Evolutionary conservation across 2,113 vertebrate genomes (phyloP).

Genomic region (Carassius carassius): DNA sequence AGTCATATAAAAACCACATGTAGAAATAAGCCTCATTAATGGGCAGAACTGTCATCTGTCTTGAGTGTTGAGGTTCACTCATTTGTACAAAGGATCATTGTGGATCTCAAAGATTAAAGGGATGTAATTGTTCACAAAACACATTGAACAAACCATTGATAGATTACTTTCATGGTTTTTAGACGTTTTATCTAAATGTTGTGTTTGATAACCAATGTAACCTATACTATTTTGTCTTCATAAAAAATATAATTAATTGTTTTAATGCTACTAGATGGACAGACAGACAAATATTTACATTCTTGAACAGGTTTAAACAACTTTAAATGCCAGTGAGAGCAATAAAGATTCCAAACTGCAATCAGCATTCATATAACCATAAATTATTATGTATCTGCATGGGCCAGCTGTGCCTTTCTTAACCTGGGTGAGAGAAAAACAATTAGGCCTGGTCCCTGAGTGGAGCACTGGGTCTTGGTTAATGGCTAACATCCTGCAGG

Average conservation of each 20-base stretch:
- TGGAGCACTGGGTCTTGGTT: conserved; percentile 22
- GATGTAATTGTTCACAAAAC: neutral
- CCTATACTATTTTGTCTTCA: neutral
- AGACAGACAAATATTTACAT: neutral
- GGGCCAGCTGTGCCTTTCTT: conserved; percentile 35
- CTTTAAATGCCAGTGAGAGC: conserved; percentile 3
- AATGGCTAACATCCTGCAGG: conserved; percentile 51
- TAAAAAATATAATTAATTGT: neutral
- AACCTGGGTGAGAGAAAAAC: conserved; percentile 48
- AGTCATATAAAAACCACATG: conserved; percentile 59
- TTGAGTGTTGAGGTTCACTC: neutral
- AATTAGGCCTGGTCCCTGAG: conserved; percentile 28
- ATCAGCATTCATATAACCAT: conserved; percentile 40
- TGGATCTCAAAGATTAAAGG: neutral
- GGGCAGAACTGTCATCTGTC: conserved; percentile 36
- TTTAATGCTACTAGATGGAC: neutral
- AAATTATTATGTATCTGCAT: conserved; percentile 43
- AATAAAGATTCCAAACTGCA: conserved; percentile 34
- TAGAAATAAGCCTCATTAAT: conserved; percentile 53
- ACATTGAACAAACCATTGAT: neutral
- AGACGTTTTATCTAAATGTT: neutral
- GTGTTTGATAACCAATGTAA: neutral
- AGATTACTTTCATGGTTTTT: neutral
- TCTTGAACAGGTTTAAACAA: conserved; percentile 2
- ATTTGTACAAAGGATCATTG: neutral